Conservation (phyloP, 2,888 invertebrate species). For the Tortrix viridana region DNA sequence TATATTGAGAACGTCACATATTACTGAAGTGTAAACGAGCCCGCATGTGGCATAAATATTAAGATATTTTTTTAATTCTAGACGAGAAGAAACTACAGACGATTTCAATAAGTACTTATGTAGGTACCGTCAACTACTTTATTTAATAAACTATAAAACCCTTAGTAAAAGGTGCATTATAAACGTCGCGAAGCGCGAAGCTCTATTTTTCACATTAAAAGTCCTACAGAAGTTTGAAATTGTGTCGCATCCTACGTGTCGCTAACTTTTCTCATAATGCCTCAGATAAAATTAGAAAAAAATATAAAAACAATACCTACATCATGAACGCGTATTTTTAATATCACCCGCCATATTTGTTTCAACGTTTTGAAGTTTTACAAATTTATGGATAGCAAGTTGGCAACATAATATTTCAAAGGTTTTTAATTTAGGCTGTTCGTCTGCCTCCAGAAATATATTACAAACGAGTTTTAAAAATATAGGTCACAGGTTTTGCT, state of each 20-base stretch:
- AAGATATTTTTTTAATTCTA: no score
- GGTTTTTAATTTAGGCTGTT: slow-evolving; percentile 17
- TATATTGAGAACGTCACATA: no score
- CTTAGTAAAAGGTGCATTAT: not conserved
- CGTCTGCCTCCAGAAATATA: slow-evolving; percentile 13
- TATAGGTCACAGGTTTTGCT: slow-evolving; percentile 14
- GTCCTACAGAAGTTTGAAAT: slow-evolving; percentile 6
- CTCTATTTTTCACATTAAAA: slow-evolving; percentile 25
- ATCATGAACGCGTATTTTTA: slow-evolving; percentile 29
- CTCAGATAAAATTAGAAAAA: slow-evolving; percentile 6
- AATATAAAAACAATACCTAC: slow-evolving; percentile 19
- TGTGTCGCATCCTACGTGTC: slow-evolving; percentile 11
- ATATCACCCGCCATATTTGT: slow-evolving; percentile 10
- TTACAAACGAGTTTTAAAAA: slow-evolving; percentile 15
- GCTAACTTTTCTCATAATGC: slow-evolving; percentile 35
- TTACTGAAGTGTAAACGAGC: no score
- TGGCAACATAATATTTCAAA: slow-evolving; percentile 8
- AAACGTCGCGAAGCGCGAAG: slow-evolving; percentile 3
- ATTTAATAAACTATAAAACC: not conserved
- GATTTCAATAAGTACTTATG: no score
- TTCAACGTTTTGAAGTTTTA: slow-evolving; percentile 6
- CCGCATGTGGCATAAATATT: no score
- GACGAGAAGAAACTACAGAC: no score
- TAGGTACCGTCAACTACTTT: not conserved
- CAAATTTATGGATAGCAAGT: slow-evolving; percentile 11